Evolutionary conservation across 2,888 invertebrate species (phyloP).

Genomic region (Thereva unica): DNA sequence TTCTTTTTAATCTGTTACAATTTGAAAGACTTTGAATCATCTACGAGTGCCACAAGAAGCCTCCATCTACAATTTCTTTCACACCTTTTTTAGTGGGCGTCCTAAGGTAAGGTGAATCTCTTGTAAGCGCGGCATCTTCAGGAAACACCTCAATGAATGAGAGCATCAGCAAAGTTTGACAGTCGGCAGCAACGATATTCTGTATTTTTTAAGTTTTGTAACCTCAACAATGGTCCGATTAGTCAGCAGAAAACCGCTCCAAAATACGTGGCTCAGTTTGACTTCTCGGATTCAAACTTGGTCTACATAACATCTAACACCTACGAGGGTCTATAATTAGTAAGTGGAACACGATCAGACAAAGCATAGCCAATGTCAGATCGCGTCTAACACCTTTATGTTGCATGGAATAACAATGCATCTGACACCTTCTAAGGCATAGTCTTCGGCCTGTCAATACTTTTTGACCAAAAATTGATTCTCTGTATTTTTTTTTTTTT

Average conservation of each 20-base stretch:
- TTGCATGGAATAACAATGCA: too few relatives aligned
- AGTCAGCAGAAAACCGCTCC: not conserved
- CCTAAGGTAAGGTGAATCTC: not conserved
- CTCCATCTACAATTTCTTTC: not conserved
- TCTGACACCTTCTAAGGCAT: too few relatives aligned
- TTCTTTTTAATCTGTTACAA: too few relatives aligned
- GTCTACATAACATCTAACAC: constrained; percentile 1
- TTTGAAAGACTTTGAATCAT: too few relatives aligned
- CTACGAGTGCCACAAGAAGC: too few relatives aligned
- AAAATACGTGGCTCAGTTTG: too few relatives aligned
- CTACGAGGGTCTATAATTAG: constrained; percentile 2
- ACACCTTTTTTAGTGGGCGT: not conserved
- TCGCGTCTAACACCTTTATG: too few relatives aligned
- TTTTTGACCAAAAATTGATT: too few relatives aligned
- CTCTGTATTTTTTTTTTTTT: too few relatives aligned
- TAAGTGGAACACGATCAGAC: constrained; percentile 9
- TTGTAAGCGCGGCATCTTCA: not conserved
- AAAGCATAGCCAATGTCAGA: constrained; percentile 4
- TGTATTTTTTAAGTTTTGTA: not conserved
- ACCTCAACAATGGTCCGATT: not conserved
- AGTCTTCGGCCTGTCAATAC: too few relatives aligned
- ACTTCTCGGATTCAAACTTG: not conserved
- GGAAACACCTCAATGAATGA: too few relatives aligned
- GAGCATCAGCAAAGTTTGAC: not conserved
- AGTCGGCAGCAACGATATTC: not conserved